Base-by-base conservation (phyloP, 2,797 vertebrate species). In the Sebastes cheni region DNA sequence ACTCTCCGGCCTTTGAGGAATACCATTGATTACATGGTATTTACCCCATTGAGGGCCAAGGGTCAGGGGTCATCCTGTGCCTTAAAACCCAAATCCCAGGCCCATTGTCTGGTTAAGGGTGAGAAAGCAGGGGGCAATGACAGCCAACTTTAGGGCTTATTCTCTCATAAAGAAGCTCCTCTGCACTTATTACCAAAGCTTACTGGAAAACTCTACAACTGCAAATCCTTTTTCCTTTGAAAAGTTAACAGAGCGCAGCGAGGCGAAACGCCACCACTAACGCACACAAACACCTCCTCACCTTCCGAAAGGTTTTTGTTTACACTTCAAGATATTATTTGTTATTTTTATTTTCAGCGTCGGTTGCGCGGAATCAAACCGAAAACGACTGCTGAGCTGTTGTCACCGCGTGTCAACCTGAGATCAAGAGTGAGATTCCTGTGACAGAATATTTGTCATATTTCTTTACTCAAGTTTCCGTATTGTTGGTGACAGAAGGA, bases 21-120 rank as follows among this genome's bases (percentile, higher is more conserved):
- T 96, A 96, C 97, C 97, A 97, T 97, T 98, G 97, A 97, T 97
- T 97, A 97, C 97, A 95, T 96, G 97, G 96, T 96, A 96, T 98
- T 97, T 97, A 95, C 95, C 96, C 97, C 95, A 97, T 97, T 97
- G 96, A 97, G 96, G 96, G 94, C 96, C 96, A 97, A 96, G 93
- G 97, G 97, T 97, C 97, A 97, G 86, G 81, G 98, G 97, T 98
- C 97, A 97, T 96, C 95, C 93, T 90, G 87, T 83, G 92, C 91
- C 92, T 95, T 93, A 94, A 94, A 97, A 93, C 96, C 96, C 95
- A 96, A 95, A 97, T 97, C 96, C 95, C 94, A 95, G 93, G 79
- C 95, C 97, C 94, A 97, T 98, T 99, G 97, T 98, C 96, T 97
- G 96, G 96, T 97, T 97, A 96, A 96, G 95, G 96, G 96, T 97